Evolutionary conservation across 2,113 vertebrate genomes (phyloP).

Genomic region (Psettodes erumei): DNA sequence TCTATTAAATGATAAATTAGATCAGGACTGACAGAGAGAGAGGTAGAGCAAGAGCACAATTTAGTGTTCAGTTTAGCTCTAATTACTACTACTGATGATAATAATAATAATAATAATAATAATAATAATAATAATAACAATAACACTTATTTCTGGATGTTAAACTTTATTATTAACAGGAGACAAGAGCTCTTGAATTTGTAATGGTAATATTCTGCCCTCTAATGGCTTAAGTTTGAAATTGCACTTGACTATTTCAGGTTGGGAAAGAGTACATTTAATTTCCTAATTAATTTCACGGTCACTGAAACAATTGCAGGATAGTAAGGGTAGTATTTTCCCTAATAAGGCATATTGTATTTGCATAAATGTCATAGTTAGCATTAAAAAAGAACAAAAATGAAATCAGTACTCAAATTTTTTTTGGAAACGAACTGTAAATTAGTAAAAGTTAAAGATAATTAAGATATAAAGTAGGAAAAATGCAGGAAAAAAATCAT

Average conservation of each 20-base stretch:
- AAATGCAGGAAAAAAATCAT: not conserved
- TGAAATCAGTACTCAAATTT: too few relatives aligned
- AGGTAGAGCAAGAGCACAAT: not conserved
- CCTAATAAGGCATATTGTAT: not conserved
- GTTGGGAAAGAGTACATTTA: accelerated
- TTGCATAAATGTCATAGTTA: not conserved
- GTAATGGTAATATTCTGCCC: constrained; percentile 42
- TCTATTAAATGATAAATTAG: not conserved
- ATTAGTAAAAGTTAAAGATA: too few relatives aligned
- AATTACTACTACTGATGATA: too few relatives aligned
- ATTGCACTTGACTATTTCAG: constrained; percentile 14
- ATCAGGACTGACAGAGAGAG: not conserved
- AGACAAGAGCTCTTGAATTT: not conserved
- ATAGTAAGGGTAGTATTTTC: not conserved
- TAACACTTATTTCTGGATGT: too few relatives aligned
- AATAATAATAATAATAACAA: too few relatives aligned
- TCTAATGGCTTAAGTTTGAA: constrained; percentile 41
- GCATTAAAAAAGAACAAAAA: not conserved
- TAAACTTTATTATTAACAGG: not conserved
- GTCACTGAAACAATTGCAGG: accelerated
- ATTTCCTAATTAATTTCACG: not conserved
- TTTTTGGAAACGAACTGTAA: too few relatives aligned
- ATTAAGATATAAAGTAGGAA: too few relatives aligned
- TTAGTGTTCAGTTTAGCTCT: too few relatives aligned
- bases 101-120: not conserved